phyloP scores from a whole-genome alignment of 2,797 vertebrate species.

The Pipistrellus pygmaeus region DNA sequence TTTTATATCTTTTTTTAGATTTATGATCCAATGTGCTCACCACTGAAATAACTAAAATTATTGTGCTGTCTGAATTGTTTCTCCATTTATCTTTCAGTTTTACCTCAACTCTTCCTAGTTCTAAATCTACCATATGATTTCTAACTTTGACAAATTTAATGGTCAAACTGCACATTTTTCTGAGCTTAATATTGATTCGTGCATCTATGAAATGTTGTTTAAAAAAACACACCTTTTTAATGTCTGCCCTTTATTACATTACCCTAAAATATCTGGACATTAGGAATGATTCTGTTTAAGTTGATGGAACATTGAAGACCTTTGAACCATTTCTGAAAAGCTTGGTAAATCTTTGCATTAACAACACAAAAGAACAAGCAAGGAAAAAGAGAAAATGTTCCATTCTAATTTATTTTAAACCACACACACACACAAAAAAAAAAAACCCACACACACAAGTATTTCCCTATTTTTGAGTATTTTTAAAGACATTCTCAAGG shows the following conservation, averaged over 20 bases:
- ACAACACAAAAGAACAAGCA: not conserved
- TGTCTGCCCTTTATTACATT: not conserved
- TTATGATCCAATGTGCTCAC: not conserved
- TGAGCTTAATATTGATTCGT: not conserved
- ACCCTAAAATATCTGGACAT: not conserved
- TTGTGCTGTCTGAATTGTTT: not conserved
- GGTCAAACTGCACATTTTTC: not conserved
- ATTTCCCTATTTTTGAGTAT: not conserved
- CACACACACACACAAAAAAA: not conserved
- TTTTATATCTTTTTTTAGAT: slow-evolving; percentile 10
- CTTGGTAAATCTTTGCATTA: not conserved
- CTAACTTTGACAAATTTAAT: not conserved
- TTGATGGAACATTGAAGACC: not conserved
- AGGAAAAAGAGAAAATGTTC: not conserved
- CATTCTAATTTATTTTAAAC: not conserved
- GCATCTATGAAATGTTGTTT: not conserved
- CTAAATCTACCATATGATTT: not conserved
- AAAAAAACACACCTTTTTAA: not conserved
- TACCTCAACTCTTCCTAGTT: not conserved
- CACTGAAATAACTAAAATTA: not conserved
- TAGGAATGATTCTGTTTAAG: not conserved
- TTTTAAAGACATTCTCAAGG: not conserved
- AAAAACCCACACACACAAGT: not conserved
- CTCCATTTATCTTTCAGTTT: not conserved
- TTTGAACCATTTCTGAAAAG: not conserved